A percentile compares a stretch with the other conserved stretches of the same genome.
Evolutionary conservation across 2,113 vertebrate genomes (phyloP).

Genomic region (Tapirus terrestris): DNA sequence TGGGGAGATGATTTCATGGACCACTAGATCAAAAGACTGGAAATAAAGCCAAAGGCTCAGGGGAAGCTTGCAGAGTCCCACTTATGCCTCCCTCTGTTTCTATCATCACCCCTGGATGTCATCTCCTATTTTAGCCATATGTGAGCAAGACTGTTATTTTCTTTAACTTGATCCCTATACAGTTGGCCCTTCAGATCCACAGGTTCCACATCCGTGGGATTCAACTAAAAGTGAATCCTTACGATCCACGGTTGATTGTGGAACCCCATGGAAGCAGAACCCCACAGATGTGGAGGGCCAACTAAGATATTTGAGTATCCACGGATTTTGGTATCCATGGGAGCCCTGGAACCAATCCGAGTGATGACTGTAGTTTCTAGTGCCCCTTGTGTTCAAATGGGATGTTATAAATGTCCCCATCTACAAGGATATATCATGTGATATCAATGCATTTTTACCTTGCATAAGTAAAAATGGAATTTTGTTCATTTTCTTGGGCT

Average conservation of each 20-base stretch:
- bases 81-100: neutral
- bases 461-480: neutral
- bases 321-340: too few species aligned
- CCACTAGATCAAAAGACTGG: neutral
- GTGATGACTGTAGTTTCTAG: neutral
- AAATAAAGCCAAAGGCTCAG: neutral
- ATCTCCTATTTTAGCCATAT: neutral
- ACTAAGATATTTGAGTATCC: too few species aligned
- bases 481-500: neutral
- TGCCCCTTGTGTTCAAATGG: neutral
- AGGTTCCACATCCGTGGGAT: too few species aligned
- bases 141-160: neutral
- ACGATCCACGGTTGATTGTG: too few species aligned
- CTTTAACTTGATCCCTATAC: neutral
- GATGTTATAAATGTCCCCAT: neutral
- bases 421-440: neutral
- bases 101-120: neutral
- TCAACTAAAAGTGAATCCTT: too few species aligned
- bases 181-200: too few species aligned
- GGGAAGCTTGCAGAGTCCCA: neutral
- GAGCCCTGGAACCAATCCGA: too few species aligned
- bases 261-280: too few species aligned
- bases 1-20: neutral
- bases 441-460: neutral
- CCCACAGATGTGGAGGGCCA: too few species aligned